phyloP scores from a whole-genome alignment of 2,113 vertebrate species.

The Euleptes europaea region DNA sequence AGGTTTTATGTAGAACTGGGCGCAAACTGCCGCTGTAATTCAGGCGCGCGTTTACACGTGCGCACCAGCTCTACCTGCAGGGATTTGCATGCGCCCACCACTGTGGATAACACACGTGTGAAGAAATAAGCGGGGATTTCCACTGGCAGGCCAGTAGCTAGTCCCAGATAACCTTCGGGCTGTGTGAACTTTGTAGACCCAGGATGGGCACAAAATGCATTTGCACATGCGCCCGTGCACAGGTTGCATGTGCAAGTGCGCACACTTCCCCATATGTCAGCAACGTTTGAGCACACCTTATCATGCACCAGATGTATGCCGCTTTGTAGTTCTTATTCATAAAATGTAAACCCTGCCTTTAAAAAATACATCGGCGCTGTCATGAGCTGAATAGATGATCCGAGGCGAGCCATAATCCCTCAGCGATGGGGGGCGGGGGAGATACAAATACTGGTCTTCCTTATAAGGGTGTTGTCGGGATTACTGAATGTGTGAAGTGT shows the following conservation, averaged over 20 bases:
- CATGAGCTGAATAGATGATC: no score
- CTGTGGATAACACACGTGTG: background rate
- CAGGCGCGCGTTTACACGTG: background rate
- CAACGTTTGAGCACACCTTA: no score
- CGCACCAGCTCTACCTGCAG: background rate
- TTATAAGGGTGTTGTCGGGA: background rate
- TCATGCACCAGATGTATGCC: accelerated
- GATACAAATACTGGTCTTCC: background rate
- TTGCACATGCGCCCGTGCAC: background rate
- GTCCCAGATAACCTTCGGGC: no score
- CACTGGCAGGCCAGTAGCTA: no score
- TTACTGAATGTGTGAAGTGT: no score
- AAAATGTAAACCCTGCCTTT: background rate
- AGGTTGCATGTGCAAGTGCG: background rate
- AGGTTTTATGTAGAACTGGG: background rate
- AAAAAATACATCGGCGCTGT: background rate
- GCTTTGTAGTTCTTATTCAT: background rate
- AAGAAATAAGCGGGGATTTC: no score
- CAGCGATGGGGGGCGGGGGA: background rate
- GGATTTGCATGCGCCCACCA: background rate
- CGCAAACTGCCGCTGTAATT: background rate
- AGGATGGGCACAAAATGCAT: background rate
- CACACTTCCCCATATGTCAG: no score
- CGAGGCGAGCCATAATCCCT: no score
- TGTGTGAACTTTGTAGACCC: no score